Evolutionary conservation across 37 sponge, comb jelly and placozoan species (phyloP).

Genomic region (Bolinopsis microptera): DNA sequence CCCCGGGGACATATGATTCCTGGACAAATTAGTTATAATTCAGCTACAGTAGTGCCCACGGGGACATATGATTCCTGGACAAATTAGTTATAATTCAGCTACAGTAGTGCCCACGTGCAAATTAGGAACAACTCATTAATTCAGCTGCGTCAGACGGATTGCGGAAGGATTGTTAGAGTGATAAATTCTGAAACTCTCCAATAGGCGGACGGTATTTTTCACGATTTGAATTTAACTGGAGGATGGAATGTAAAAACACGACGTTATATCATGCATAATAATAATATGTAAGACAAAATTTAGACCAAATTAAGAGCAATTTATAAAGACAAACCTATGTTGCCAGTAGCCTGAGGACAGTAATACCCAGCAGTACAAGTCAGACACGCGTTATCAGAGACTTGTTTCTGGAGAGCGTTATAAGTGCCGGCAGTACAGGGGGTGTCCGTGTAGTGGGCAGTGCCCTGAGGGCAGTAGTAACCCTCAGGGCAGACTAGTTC

Average conservation of each 20-base stretch:
- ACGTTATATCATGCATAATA: no score
- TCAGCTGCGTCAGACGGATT: no score
- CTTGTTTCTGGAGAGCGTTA: conserved; percentile 51
- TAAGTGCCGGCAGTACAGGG: conserved; percentile 60
- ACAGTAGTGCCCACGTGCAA: conserved; percentile 58
- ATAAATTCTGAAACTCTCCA: no score
- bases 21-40: background rate
- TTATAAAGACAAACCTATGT: conserved; percentile 51
- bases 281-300: no score
- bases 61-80: conserved; percentile 55
- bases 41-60: conserved; percentile 48
- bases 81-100: background rate
- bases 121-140: no score
- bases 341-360: conserved; percentile 65
- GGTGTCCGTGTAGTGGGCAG: conserved; percentile 18
- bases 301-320: no score
- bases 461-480: conserved; percentile 48
- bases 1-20: conserved; percentile 65
- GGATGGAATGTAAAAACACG: no score
- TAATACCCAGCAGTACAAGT: conserved; percentile 66
- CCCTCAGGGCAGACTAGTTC: conserved; percentile 64
- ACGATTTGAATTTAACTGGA: no score
- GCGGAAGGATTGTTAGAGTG: no score
- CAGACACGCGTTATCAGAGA: background rate
- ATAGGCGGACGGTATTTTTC: no score